phyloP scores from a whole-genome alignment of 2,888 invertebrate species.

The Ephialtes manifestator region DNA sequence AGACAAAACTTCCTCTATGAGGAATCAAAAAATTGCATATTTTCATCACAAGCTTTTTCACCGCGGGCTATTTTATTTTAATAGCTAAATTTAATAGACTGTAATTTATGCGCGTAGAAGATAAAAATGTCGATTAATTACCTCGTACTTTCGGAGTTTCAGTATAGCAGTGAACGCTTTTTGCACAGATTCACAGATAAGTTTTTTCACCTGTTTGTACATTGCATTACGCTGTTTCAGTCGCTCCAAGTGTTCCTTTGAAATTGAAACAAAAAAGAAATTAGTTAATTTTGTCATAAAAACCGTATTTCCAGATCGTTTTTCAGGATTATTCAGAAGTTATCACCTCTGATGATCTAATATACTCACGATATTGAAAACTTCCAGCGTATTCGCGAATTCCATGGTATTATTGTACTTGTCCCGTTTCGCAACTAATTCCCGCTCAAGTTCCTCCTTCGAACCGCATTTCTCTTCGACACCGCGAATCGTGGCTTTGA shows the following conservation, averaged over 20 bases:
- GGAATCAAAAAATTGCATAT: too few relatives aligned
- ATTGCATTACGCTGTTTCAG: constrained; percentile 80
- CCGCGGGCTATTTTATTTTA: too few relatives aligned
- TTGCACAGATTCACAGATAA: constrained; percentile 84
- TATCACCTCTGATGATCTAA: background rate
- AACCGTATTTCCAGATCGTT: background rate
- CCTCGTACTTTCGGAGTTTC: constrained; percentile 88
- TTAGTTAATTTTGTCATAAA: background rate
- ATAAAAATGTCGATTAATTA: constrained; percentile 78
- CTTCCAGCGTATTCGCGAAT: constrained; percentile 70
- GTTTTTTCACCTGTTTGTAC: constrained; percentile 84
- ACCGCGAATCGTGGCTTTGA: constrained; percentile 74
- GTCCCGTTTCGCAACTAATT: constrained; percentile 80
- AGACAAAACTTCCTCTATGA: too few relatives aligned
- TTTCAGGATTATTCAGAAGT: background rate
- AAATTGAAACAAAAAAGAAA: constrained; percentile 32
- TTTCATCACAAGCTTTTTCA: too few relatives aligned
- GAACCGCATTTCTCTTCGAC: constrained; percentile 78
- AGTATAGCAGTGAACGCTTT: constrained; percentile 88
- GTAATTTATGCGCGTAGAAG: background rate
- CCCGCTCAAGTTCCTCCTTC: constrained; percentile 79
- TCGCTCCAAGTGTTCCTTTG: constrained; percentile 80
- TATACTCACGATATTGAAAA: constrained; percentile 76
- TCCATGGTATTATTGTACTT: constrained; percentile 80
- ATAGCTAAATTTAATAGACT: too few relatives aligned